Conservation (phyloP, 2,888 invertebrate genomes). For the Leucophora obtusa region DNA sequence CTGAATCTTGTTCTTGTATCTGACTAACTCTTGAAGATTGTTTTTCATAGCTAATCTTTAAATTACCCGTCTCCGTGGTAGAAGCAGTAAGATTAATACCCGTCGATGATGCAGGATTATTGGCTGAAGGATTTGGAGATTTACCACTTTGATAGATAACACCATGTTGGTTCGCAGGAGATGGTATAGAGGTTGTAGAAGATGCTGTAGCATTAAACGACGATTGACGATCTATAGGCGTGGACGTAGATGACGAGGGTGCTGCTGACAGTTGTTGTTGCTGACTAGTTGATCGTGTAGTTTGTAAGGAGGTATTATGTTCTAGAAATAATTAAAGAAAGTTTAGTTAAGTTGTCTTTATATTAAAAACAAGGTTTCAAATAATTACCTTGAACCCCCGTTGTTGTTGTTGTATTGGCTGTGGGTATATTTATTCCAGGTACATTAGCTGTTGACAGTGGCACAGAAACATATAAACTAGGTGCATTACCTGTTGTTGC, state of each 20-base stretch:
- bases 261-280: conserved; percentile 49
- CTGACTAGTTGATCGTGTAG: conserved; percentile 63
- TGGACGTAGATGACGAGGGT: conserved; percentile 39
- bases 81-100: conserved; percentile 77
- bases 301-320: conserved; percentile 26
- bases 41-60: conserved; percentile 81
- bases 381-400: conserved; percentile 36
- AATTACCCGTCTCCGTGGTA: conserved; percentile 79
- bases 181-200: conserved; percentile 45
- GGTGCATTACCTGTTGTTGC: conserved; percentile 73
- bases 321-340: conserved; percentile 13
- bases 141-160: conserved; percentile 75
- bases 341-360: not conserved
- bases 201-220: conserved; percentile 56
- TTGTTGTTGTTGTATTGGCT: conserved; percentile 63
- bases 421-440: conserved; percentile 78
- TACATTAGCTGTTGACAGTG: conserved; percentile 80
- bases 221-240: conserved; percentile 61
- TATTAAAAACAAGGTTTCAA: not conserved
- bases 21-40: conserved; percentile 79
- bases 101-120: conserved; percentile 65
- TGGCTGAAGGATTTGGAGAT: conserved; percentile 71
- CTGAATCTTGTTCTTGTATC: conserved; percentile 79
- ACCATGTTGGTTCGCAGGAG: conserved; percentile 65
- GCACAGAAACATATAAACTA: conserved; percentile 83